Base-by-base conservation (phyloP, 2,113 vertebrate species). In the Petrocephalus microphthalmus region DNA sequence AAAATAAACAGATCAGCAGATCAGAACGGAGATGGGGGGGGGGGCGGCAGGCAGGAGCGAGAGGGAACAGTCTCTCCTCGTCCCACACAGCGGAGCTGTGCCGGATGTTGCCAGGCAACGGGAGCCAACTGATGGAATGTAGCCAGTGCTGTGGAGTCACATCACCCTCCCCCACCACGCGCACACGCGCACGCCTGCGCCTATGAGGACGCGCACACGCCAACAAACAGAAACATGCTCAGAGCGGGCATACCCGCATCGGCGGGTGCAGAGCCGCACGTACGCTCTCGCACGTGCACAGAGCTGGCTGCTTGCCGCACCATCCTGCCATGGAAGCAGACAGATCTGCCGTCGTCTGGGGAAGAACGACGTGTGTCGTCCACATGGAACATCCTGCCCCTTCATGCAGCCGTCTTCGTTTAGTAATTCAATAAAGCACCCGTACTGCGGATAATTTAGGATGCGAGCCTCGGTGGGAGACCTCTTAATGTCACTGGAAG, bases 41-140 rank as follows among this genome's bases (percentile, higher is more conserved):
- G 29, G 74, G 83, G 47, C 15, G 17, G 53, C 52, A 8, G 33
- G 17, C 33, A 82, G 87, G 13, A 22, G 45, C 3, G 81, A 8
- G 20, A 83, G 45, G 45, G 81, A 83, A 49, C 81, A 83, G 81
- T 83, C 84, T 49, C 84, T 54, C 52, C 29, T 85, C 84, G 5
- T 49, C 52, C 52, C 25, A 33, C 84, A 85, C 67, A 54, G 71
- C 37, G 20, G 49, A 88, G 67, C 87, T 82, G 71, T 88, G 87
- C 67, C 37, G 87, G 87, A 81, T 88, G 87, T 88, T 88, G 87
- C 87, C 51, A 64, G 71, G 87, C 87, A 88, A 88, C 67, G 71
- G 25, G 64, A 87, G 51, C 87, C 67, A 88, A 53, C 71, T 88
- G 87, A 56, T 88, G 87, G 87, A 88, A 88, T 56, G 71, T 51